Evolutionary conservation across 2,113 vertebrate species (phyloP), one percentile per base, ranked within the genome.

Genomic region (Colistium nudipinnis): DNA sequence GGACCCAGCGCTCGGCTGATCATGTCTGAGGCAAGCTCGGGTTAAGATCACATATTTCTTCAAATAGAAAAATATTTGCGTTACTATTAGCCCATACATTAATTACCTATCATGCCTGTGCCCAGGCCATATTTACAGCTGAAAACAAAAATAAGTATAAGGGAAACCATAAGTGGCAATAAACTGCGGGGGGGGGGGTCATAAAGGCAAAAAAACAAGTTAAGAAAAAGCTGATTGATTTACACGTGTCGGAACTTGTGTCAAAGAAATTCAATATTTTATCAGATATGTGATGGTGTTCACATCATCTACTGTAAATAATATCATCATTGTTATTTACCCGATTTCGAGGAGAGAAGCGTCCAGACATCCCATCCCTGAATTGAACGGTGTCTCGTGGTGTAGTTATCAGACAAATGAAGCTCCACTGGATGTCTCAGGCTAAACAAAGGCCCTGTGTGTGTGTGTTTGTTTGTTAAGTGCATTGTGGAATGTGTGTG

Each of bases 1-100:
- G 96, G 96, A 1, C 96, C 96, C 71, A 97, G 47, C 0, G 96
- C 96, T 63, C 96, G 91, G 81, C 96, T 97, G 85, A 97, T 97
- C 96, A 97, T 97, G 76, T 97, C 96, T 97, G 84, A 59, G 20
- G 3, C 19, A 0, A 0, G 86, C 93, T 81, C 93, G 93, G 90
- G 90, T 1, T 25, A 44, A 48, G 7, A 33, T 17, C 5, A 3
- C 30, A 16, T 24, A n/a, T 7, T 13, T 25, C 27, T 53, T n/a
- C n/a, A n/a, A n/a, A n/a, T n/a, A n/a, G n/a, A n/a, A n/a, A n/a
- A n/a, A n/a, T n/a, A n/a, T n/a, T n/a, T n/a, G n/a, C n/a, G n/a
- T n/a, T n/a, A n/a, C n/a, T n/a, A n/a, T n/a, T n/a, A n/a, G n/a
- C n/a, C n/a, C n/a, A n/a, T n/a, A n/a, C n/a, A n/a, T n/a, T n/a